These are phyloP conservation scores for Apocheima hispidaria DNA, from an alignment of 2,888 invertebrate genomes.

Conservation along the genomic window DNA sequence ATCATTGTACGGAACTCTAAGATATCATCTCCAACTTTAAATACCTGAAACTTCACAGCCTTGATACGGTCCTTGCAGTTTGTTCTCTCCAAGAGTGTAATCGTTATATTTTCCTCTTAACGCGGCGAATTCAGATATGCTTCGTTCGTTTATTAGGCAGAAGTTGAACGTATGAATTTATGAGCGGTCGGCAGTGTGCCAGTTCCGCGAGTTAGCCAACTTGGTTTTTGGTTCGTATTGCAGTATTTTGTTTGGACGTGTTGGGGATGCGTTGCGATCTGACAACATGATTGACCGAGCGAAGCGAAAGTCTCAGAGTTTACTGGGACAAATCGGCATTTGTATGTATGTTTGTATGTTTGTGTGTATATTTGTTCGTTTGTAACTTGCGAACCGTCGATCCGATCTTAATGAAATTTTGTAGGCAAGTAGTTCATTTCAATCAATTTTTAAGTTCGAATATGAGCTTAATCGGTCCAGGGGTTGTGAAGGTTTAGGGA, in stretches of 20 bases:
- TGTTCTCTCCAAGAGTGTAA: constrained; percentile 62
- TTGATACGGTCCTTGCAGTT: constrained; percentile 44
- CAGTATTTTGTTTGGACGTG: constrained; percentile 17
- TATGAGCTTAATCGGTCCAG: too few relatives aligned
- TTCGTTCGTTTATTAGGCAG: constrained; percentile 54
- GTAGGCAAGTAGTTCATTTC: too few relatives aligned
- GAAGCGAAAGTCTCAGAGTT: too few relatives aligned
- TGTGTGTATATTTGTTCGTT: too few relatives aligned
- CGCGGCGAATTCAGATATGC: constrained; percentile 49
- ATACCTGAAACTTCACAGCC: not conserved
- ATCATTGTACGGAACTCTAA: too few relatives aligned
- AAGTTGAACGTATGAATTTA: constrained; percentile 45
- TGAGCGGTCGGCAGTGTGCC: constrained; percentile 39
- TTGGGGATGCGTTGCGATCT: constrained; percentile 7
- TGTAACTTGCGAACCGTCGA: too few relatives aligned
- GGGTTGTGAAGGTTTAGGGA: too few relatives aligned
- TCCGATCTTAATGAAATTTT: too few relatives aligned
- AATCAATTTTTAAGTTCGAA: too few relatives aligned
- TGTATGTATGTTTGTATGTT: too few relatives aligned
- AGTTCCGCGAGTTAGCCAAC: constrained; percentile 37
- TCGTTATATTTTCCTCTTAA: constrained; percentile 61
- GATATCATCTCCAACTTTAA: not conserved
- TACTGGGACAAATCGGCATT: too few relatives aligned
- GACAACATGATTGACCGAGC: not conserved
- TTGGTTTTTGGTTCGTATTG: constrained; percentile 27